These are phyloP conservation scores for Troides helena DNA, from an alignment of 2,888 invertebrate genomes.

Conservation along the genomic window DNA sequence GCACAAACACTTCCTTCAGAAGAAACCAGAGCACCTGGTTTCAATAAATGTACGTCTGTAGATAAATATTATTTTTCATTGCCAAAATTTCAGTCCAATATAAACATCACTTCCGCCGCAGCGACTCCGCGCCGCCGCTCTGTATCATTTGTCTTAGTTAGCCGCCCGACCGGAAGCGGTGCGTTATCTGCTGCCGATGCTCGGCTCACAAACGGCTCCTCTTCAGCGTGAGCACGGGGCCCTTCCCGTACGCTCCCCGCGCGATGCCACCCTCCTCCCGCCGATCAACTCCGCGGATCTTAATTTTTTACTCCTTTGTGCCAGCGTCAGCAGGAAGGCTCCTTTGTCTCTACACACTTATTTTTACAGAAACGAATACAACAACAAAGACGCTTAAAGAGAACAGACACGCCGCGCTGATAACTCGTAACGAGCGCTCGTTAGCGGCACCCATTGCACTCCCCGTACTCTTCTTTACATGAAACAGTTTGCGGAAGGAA, in stretches of 20 bases:
- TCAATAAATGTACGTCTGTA: no score
- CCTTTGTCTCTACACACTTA: slow-evolving; percentile 17
- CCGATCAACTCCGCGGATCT: slow-evolving; percentile 12
- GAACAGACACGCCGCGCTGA: neutral
- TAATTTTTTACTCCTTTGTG: slow-evolving; percentile 17
- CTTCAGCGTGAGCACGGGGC: neutral
- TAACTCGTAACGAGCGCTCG: slow-evolving; percentile 16
- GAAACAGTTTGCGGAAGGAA: no score
- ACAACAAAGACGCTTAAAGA: slow-evolving; percentile 15
- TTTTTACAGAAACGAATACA: slow-evolving; percentile 24
- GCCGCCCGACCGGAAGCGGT: neutral
- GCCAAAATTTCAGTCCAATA: no score
- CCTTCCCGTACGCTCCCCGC: neutral
- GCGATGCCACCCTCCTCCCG: neutral
- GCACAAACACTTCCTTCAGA: no score
- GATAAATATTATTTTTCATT: no score
- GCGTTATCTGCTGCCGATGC: slow-evolving; percentile 17
- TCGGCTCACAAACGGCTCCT: neutral
- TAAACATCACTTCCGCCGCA: no score
- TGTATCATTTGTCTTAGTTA: slow-evolving; percentile 24
- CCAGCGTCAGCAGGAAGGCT: slow-evolving; percentile 15
- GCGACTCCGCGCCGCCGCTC: neutral
- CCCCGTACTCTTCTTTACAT: no score
- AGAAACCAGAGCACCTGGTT: no score
- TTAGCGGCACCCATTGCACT: neutral